Evolutionary conservation across 1,140 invertebrate genomes (phyloP).

Genomic region (Bombus cullumanus): DNA sequence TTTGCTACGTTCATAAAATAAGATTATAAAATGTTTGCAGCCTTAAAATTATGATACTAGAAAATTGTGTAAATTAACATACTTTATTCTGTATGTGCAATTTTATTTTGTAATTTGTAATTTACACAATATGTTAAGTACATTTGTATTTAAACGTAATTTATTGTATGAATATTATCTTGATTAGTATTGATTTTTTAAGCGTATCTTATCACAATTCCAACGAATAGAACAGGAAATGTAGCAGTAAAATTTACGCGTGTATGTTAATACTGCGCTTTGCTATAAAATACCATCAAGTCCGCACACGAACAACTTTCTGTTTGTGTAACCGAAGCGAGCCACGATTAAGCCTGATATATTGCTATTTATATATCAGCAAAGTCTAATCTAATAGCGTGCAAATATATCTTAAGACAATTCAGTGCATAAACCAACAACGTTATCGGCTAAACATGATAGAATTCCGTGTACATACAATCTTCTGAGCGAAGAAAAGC

Average conservation of each 20-base stretch:
- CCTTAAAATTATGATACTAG: neutral
- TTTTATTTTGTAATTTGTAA: too few species aligned
- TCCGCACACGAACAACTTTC: slow-evolving; percentile 16
- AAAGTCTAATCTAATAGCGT: slow-evolving; percentile 35
- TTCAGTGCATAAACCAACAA: slow-evolving; percentile 33
- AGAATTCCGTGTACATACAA: slow-evolving; percentile 20
- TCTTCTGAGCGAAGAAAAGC: slow-evolving; percentile 30
- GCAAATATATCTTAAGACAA: slow-evolving; percentile 50
- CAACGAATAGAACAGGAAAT: neutral
- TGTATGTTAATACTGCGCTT: neutral
- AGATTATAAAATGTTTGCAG: neutral
- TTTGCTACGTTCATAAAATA: neutral
- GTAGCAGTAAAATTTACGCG: neutral
- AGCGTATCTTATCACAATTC: neutral
- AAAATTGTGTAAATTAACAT: neutral
- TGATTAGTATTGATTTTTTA: neutral
- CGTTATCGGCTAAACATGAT: slow-evolving; percentile 34
- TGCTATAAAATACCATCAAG: slow-evolving; percentile 20
- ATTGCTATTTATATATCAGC: slow-evolving; percentile 42
- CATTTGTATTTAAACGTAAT: neutral
- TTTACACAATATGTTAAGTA: neutral
- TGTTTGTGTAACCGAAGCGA: slow-evolving; percentile 3
- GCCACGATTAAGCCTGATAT: slow-evolving; percentile 37
- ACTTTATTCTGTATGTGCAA: too few species aligned
- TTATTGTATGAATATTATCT: neutral